phyloP scores from a whole-genome alignment of 2,797 vertebrate species.

The Borostomias antarcticus region DNA sequence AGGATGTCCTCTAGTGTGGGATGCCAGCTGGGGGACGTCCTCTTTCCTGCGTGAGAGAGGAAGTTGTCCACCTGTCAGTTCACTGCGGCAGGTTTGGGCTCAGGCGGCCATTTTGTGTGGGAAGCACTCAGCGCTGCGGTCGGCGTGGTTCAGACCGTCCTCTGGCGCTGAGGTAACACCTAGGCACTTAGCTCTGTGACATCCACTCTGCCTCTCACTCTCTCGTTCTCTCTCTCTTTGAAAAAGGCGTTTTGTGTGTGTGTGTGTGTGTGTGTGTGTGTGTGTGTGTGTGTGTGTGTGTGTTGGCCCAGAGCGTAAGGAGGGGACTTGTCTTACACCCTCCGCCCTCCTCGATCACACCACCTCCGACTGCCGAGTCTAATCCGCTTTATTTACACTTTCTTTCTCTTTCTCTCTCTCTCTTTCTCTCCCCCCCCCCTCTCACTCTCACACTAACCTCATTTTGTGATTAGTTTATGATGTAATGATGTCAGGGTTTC shows the following conservation, averaged over 20 bases:
- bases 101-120: constrained; percentile 63
- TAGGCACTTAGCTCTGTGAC: constrained; percentile 74
- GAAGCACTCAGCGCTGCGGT: constrained; percentile 54
- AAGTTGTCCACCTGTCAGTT: constrained; percentile 53
- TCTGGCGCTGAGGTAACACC: constrained; percentile 65
- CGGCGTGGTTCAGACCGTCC: constrained; percentile 67
- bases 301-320: not conserved
- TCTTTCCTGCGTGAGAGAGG: constrained; percentile 19
- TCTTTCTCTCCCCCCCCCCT: too few species aligned
- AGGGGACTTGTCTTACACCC: not conserved
- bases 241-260: constrained; percentile 31
- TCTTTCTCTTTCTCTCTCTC: not conserved
- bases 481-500: not conserved
- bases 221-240: constrained; percentile 50
- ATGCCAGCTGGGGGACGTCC: too few species aligned
- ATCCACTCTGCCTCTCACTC: constrained; percentile 39
- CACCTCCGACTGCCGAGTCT: not conserved
- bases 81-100: constrained; percentile 51
- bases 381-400: not conserved
- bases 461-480: not conserved
- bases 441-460: too few species aligned
- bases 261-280: not conserved
- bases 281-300: not conserved
- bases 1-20: too few species aligned
- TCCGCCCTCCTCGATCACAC: not conserved